These are phyloP conservation scores for Margarornis squamiger DNA, from an alignment of 2,797 vertebrate species.

Conservation along the genomic window DNA sequence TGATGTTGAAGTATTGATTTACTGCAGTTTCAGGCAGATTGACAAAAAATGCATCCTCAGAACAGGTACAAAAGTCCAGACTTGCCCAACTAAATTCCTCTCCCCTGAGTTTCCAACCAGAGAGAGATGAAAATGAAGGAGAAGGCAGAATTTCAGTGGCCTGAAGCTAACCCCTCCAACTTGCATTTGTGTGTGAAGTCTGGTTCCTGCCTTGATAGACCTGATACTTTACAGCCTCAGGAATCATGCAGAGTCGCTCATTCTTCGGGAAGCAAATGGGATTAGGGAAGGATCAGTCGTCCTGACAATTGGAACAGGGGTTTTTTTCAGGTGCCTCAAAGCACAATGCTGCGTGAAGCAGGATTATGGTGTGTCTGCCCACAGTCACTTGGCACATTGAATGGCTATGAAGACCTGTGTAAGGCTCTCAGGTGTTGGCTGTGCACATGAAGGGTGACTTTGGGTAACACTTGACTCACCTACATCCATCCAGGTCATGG, in stretches of 20 bases:
- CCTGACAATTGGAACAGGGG: not conserved
- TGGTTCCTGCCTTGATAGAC: not conserved
- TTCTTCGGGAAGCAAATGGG: slow-evolving; percentile 24
- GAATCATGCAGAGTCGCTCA: not conserved
- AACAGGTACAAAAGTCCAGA: not conserved
- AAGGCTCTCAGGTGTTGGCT: not conserved
- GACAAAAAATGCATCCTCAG: not conserved
- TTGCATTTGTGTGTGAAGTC: not conserved
- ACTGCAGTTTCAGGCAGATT: not conserved
- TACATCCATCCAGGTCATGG: not conserved
- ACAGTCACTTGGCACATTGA: not conserved
- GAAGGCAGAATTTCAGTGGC: not conserved
- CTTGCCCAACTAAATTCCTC: not conserved
- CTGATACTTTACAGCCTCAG: not conserved
- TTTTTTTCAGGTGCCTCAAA: slow-evolving; percentile 5
- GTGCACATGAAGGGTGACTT: not conserved
- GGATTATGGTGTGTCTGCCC: slow-evolving; percentile 20
- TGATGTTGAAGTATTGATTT: not conserved
- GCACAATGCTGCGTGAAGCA: not conserved
- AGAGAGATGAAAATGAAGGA: not conserved
- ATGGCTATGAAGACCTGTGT: not conserved
- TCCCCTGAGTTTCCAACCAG: not conserved
- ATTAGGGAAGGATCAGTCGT: slow-evolving; percentile 31
- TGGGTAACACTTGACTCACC: not conserved
- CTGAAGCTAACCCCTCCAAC: not conserved